Evolutionary conservation across 2,113 vertebrate species (phyloP).

Genomic region (Salminus brasiliensis): DNA sequence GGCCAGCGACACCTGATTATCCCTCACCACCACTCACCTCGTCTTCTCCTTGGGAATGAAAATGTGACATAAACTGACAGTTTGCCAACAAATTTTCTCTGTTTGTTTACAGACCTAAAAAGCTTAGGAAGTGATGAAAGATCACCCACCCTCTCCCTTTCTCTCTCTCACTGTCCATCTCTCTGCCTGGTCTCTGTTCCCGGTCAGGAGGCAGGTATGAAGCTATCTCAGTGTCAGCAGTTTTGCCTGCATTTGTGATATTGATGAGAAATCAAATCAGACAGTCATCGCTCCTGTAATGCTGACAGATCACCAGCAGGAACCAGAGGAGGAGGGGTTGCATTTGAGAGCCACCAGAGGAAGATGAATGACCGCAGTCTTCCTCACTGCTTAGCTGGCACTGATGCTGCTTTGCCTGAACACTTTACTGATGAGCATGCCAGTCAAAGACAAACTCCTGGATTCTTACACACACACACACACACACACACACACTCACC

Average conservation of each 20-base stretch:
- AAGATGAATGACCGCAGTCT: constrained; percentile 49
- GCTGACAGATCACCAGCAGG: constrained; percentile 60
- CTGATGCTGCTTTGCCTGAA: constrained; percentile 49
- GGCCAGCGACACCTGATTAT: too few species aligned
- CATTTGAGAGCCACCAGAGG: constrained; percentile 52
- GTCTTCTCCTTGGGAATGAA: too few species aligned
- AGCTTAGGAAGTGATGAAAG: neutral
- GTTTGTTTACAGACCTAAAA: too few species aligned
- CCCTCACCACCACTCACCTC: too few species aligned
- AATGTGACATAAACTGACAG: too few species aligned
- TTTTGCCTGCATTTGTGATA: constrained; percentile 58
- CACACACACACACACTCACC: too few species aligned
- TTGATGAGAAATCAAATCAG: constrained; percentile 65
- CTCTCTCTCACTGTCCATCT: neutral
- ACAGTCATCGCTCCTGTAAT: constrained; percentile 55
- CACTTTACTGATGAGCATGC: constrained; percentile 49
- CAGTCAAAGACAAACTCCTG: constrained; percentile 16
- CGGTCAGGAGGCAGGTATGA: neutral
- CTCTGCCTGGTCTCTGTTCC: neutral
- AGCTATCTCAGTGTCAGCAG: constrained; percentile 61
- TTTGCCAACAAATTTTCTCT: too few species aligned
- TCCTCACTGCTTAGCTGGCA: constrained; percentile 32
- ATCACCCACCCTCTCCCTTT: neutral
- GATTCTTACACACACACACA: constrained; percentile 5
- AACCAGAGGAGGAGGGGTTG: constrained; percentile 51